Evolutionary conservation across 92 coral and sea anemone genomes (phyloP).

Genomic region (Galaxea fascicularis): DNA sequence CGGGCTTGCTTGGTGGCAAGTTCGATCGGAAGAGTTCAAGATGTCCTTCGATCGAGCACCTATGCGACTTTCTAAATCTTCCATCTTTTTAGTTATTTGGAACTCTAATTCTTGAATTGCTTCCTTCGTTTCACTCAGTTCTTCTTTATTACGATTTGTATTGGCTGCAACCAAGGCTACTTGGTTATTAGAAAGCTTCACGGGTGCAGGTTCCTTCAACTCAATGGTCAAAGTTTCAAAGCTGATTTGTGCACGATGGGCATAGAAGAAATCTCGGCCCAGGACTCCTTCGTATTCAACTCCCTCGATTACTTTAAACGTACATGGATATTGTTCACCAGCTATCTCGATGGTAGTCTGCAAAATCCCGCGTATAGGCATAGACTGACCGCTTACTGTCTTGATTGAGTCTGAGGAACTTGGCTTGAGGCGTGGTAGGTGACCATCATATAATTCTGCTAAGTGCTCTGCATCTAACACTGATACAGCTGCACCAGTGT

Average conservation of each 20-base stretch:
- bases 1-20: too few species aligned
- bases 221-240: conserved; percentile 9
- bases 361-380: conserved; percentile 35
- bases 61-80: too few species aligned
- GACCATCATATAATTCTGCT: too few species aligned
- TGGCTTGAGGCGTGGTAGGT: too few species aligned
- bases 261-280: conserved; percentile 39
- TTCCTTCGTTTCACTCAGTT: too few species aligned
- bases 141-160: too few species aligned
- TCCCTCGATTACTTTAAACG: conserved; percentile 36
- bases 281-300: conserved; percentile 36
- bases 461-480: too few species aligned
- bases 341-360: conserved; percentile 1
- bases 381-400: conserved; percentile 42
- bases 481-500: too few species aligned
- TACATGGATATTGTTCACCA: conserved; percentile 25
- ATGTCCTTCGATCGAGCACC: too few species aligned
- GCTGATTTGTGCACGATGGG: background rate
- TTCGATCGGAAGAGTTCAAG: too few species aligned
- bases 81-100: background rate
- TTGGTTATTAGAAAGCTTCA: background rate
- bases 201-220: background rate
- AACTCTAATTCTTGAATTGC: too few species aligned
- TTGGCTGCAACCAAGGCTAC: background rate
- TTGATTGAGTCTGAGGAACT: too few species aligned